Evolutionary conservation across 2,113 vertebrate genomes (phyloP).

Genomic region (Chlamydotis undulata): DNA sequence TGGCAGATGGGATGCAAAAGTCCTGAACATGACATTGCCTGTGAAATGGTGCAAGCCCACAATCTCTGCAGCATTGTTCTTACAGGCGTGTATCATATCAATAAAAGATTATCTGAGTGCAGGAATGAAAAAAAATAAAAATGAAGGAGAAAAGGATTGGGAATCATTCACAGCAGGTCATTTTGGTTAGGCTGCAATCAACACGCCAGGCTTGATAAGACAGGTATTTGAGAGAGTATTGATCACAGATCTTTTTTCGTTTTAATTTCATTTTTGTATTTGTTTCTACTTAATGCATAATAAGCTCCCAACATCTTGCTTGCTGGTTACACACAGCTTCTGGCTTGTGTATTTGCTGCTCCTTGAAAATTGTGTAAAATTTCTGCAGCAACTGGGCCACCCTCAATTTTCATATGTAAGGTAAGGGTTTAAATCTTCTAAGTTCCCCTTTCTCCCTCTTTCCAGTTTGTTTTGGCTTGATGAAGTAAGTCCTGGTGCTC

Average conservation of each 20-base stretch:
- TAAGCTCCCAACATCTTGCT: not conserved
- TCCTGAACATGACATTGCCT: constrained; percentile 16
- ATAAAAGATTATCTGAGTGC: constrained; percentile 13
- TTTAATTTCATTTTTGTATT: constrained; percentile 43
- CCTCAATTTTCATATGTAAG: accelerated
- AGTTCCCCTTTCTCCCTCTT: not conserved
- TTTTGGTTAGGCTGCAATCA: constrained; percentile 27
- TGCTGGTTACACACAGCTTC: not conserved
- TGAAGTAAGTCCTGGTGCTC: not conserved
- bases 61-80: constrained; percentile 16
- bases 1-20: not conserved
- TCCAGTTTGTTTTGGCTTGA: not conserved
- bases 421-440: not conserved
- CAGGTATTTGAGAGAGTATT: constrained; percentile 21
- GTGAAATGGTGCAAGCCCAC: constrained; percentile 19
- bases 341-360: not conserved
- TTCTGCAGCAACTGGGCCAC: not conserved
- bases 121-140: constrained; percentile 40
- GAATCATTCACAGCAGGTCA: constrained; percentile 40
- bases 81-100: not conserved
- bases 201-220: constrained; percentile 32
- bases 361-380: not conserved
- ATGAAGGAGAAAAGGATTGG: constrained; percentile 17
- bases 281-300: not conserved
- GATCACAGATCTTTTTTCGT: constrained; percentile 28